Percentiles rank a stretch among this genome's conserved stretches.
These are phyloP conservation scores for Harlomillsia oculata DNA, from an alignment of 1,140 invertebrate genomes.

Conservation along the genomic window DNA sequence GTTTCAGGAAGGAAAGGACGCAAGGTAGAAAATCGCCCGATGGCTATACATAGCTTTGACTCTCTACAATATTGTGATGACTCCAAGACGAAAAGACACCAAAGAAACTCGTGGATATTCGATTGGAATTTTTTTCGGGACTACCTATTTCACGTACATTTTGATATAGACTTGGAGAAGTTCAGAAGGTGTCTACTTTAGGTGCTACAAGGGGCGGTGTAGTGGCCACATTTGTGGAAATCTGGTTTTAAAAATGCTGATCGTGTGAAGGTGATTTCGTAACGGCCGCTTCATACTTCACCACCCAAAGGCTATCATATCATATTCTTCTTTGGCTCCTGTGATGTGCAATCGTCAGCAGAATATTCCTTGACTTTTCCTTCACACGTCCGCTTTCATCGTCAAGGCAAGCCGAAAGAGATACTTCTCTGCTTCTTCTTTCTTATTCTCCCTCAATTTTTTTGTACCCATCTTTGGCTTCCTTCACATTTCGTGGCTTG, in stretches of 20 bases:
- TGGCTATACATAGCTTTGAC: too few relatives aligned
- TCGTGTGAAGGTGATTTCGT: slow-evolving; percentile 31
- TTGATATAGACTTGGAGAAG: too few relatives aligned
- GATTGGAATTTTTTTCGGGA: too few relatives aligned
- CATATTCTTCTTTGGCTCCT: slow-evolving; percentile 19
- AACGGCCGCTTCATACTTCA: slow-evolving; percentile 25
- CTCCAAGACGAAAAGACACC: too few relatives aligned
- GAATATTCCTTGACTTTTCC: slow-evolving; percentile 23
- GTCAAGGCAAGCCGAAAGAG: slow-evolving; percentile 1
- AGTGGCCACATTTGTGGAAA: slow-evolving; percentile 20
- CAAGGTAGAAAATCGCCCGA: too few relatives aligned
- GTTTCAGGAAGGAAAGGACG: too few relatives aligned
- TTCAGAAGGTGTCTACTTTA: too few relatives aligned
- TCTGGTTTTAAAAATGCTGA: slow-evolving; percentile 33
- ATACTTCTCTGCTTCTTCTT: neutral
- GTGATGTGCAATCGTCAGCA: slow-evolving; percentile 25
- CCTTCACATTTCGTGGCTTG: too few relatives aligned
- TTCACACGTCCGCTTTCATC: slow-evolving; percentile 17
- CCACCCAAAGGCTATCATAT: slow-evolving; percentile 29
- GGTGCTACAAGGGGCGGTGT: too few relatives aligned
- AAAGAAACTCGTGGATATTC: too few relatives aligned
- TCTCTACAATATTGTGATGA: neutral
- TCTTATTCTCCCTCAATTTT: slow-evolving; percentile 2
- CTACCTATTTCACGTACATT: too few relatives aligned
- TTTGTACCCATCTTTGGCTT: neutral